phyloP scores from a whole-genome alignment of 64 coral and sea anemone genomes.

The Montipora efflorescens region DNA sequence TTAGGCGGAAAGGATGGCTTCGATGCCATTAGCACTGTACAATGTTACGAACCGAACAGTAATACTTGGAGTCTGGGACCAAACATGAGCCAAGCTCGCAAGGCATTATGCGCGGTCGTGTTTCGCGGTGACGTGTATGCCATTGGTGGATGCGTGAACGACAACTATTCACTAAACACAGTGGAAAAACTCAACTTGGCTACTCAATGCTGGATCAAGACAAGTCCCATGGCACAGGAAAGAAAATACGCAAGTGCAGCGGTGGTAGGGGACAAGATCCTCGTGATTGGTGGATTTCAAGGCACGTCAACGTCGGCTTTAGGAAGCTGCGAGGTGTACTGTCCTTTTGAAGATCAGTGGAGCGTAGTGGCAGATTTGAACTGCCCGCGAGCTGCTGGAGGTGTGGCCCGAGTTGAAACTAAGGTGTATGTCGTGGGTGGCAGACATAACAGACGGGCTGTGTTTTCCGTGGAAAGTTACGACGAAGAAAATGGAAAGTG shows the following conservation, averaged over 20 bases:
- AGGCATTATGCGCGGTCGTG: slow-evolving; percentile 20
- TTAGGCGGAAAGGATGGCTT: slow-evolving; percentile 58
- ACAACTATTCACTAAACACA: slow-evolving; percentile 32
- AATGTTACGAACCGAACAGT: slow-evolving; percentile 44
- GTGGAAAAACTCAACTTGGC: slow-evolving; percentile 48
- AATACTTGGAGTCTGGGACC: neutral
- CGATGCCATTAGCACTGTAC: slow-evolving; percentile 8
- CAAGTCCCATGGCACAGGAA: slow-evolving; percentile 26
- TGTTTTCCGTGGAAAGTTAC: slow-evolving; percentile 18
- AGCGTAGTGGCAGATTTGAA: slow-evolving; percentile 4
- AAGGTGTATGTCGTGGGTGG: slow-evolving; percentile 47
- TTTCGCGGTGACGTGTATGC: slow-evolving; percentile 38
- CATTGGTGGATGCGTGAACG: slow-evolving; percentile 39
- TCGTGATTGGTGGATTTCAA: slow-evolving; percentile 66
- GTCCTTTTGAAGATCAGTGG: slow-evolving; percentile 31
- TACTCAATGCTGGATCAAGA: neutral
- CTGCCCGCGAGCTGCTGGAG: slow-evolving; percentile 14
- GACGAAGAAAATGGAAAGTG: slow-evolving; percentile 23
- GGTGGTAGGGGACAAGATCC: slow-evolving; percentile 5
- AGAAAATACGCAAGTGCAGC: slow-evolving; percentile 56
- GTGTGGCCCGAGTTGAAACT: neutral
- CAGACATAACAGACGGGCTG: slow-evolving; percentile 6
- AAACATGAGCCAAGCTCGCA: slow-evolving; percentile 12
- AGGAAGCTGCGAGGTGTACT: slow-evolving; percentile 45
- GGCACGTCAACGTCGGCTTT: slow-evolving; percentile 35